phyloP scores from a whole-genome alignment of 2,888 invertebrate species.

The Apeira syringaria region DNA sequence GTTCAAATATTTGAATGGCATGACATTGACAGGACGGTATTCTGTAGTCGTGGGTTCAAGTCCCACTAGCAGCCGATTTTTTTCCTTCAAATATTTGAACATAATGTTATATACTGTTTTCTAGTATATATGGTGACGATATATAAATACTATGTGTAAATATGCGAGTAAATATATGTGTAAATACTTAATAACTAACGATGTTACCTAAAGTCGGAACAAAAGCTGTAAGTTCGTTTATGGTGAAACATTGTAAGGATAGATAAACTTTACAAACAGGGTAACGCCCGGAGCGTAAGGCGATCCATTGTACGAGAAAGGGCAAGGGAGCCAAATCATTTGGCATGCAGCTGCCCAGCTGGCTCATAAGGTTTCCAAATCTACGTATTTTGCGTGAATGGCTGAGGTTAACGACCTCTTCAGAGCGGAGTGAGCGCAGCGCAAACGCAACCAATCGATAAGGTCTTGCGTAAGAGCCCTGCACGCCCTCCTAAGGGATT shows the following conservation, averaged over 20 bases:
- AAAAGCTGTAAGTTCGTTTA: slow-evolving; percentile 18
- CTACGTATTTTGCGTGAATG: slow-evolving; percentile 63
- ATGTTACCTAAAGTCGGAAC: too few species aligned
- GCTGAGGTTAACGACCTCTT: slow-evolving; percentile 69
- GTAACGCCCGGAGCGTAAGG: slow-evolving; percentile 32
- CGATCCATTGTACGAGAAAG: slow-evolving; percentile 34
- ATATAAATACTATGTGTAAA: too few species aligned
- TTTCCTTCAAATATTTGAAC: too few species aligned
- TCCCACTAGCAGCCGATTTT: too few species aligned
- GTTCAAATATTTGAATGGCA: too few species aligned
- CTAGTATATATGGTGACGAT: too few species aligned
- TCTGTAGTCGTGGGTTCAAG: too few species aligned
- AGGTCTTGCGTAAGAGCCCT: slow-evolving; percentile 69
- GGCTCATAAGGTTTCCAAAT: slow-evolving; percentile 57
- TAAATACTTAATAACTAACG: too few species aligned
- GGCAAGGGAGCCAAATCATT: slow-evolving; percentile 47
- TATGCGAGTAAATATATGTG: too few species aligned
- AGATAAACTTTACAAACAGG: slow-evolving; percentile 14
- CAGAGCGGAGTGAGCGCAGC: slow-evolving; percentile 63
- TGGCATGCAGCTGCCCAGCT: slow-evolving; percentile 53
- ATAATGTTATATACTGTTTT: too few species aligned
- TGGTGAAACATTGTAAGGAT: slow-evolving; percentile 32
- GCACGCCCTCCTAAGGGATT: slow-evolving; percentile 68
- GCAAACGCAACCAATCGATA: slow-evolving; percentile 69
- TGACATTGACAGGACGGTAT: too few species aligned